Evolutionary conservation across 2,888 invertebrate species (phyloP), one percentile per base, ranked within the genome.

Genomic region (Bruchidius siliquastri): DNA sequence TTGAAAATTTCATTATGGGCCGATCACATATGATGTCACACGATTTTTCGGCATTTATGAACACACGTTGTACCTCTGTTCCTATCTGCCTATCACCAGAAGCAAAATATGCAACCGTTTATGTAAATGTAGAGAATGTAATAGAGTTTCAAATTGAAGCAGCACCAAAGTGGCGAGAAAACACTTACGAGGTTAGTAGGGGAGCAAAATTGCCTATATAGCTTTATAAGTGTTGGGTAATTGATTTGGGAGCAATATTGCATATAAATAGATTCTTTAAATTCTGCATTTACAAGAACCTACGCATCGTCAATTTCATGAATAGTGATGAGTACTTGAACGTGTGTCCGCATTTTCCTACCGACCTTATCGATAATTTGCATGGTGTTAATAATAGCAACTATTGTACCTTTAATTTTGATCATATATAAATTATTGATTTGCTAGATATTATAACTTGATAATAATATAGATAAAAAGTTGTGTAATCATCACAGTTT

Each of bases 251-350:
- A 72, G 75, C 74, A 76, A 76, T 76, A 76, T 76, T 79, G 79
- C 77, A 79, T 78, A 79, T 79, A 79, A 79, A 79, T 79, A 74
- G 79, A 77, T 78, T 79, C 76, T 67, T 67, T 74, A 74, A 72
- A 77, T 79, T 77, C 77, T 78, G 73, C 76, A 76, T 76, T 70
- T 21, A 49, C 13, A 18, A 49, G 49, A 18, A 49, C 13, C 49
- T 13, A 18, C 49, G 49, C 8, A 49, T 18, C 49, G 18, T 13
- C 49, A 49, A 13, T 13, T 49, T 13, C 6, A 13, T 13, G 6
- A 49, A 49, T 49, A 49, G 13, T 13, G 18, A 49, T 49, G 49
- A 49, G 13, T 13, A 26, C n/a, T n/a, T n/a, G n/a, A n/a, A n/a
- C n/a, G n/a, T n/a, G n/a, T n/a, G n/a, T n/a, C n/a, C n/a, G n/a